Evolutionary conservation across 1,140 invertebrate species (phyloP).

Genomic region (Eumeta japonica): DNA sequence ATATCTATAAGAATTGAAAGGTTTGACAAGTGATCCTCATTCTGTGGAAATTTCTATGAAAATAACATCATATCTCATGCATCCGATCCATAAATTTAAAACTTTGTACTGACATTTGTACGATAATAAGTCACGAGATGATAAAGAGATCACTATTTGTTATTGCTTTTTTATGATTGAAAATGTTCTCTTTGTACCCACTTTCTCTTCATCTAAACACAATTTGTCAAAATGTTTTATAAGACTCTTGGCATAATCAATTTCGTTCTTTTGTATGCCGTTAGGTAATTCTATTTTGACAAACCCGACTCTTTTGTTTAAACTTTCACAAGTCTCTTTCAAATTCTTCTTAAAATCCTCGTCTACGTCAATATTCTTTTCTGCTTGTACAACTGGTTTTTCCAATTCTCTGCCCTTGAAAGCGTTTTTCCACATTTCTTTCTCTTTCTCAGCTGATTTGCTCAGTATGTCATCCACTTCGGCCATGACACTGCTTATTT

Average conservation of each 20-base stretch:
- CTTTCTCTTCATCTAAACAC: slow-evolving; percentile 24
- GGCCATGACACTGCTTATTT: slow-evolving; percentile 46
- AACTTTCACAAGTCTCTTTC: slow-evolving; percentile 39
- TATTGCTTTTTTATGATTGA: slow-evolving; percentile 36
- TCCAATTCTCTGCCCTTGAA: slow-evolving; percentile 20
- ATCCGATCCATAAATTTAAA: no score
- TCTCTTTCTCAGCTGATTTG: slow-evolving; percentile 24
- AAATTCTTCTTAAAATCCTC: slow-evolving; percentile 32
- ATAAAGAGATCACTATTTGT: no score
- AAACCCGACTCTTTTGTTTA: slow-evolving; percentile 28
- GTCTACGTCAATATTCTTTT: slow-evolving; percentile 29
- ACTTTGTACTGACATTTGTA: no score
- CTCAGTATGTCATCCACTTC: slow-evolving; percentile 31
- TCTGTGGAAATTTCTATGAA: no score
- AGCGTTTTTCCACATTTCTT: slow-evolving; percentile 36
- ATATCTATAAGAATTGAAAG: no score
- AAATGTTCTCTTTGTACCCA: slow-evolving; percentile 26
- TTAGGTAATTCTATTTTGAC: slow-evolving; percentile 36
- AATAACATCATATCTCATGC: no score
- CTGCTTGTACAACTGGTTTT: slow-evolving; percentile 22
- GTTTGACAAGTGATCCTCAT: no score
- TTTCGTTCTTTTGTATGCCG: slow-evolving; percentile 29
- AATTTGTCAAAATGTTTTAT: slow-evolving; percentile 25
- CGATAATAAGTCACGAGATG: no score
- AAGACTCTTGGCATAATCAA: slow-evolving; percentile 30